Evolutionary conservation across 2,113 vertebrate genomes (phyloP).

Genomic region (Ceyx melanurus): DNA sequence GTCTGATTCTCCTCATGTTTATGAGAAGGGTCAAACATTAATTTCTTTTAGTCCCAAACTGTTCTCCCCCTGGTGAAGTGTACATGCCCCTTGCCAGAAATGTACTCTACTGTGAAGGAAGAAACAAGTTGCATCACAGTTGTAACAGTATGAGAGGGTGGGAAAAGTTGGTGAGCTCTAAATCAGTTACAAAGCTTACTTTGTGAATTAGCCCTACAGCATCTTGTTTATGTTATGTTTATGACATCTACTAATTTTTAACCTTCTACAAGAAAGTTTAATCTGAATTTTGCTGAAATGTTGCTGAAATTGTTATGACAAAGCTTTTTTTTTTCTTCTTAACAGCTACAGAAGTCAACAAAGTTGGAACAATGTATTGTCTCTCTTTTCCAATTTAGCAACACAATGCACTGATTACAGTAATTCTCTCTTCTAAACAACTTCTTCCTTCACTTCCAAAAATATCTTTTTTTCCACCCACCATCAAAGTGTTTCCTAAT

Average conservation of each 20-base stretch:
- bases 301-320: neutral
- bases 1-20: neutral
- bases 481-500: slow-evolving; percentile 39
- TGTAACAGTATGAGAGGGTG: neutral
- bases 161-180: neutral
- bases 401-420: neutral
- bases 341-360: neutral
- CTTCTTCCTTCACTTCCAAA: slow-evolving; percentile 29
- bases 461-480: slow-evolving; percentile 47
- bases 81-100: neutral
- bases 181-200: neutral
- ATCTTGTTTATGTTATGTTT: neutral
- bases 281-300: neutral
- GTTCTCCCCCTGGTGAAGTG: neutral
- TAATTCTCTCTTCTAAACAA: slow-evolving; percentile 17
- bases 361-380: neutral
- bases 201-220: neutral
- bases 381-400: neutral
- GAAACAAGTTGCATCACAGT: neutral
- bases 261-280: neutral
- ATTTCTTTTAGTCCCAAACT: neutral
- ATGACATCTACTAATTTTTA: neutral
- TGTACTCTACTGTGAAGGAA: neutral
- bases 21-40: neutral
- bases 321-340: neutral